phyloP scores from a whole-genome alignment of 2,113 vertebrate species.

The Leptodactylus fuscus region DNA sequence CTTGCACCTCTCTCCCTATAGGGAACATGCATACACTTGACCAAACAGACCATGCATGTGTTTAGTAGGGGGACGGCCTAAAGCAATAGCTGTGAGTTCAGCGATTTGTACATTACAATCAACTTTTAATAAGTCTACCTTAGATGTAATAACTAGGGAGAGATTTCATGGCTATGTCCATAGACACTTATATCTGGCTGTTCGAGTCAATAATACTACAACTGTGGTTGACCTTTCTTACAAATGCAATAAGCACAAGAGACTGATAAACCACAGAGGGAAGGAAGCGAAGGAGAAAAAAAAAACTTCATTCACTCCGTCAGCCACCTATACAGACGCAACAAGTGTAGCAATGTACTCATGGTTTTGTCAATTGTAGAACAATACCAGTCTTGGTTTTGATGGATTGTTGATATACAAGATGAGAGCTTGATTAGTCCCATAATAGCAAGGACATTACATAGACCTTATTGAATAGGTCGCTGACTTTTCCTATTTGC shows the following conservation, averaged over 20 bases:
- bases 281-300: slow-evolving; percentile 54
- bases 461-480: slow-evolving; percentile 66
- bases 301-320: slow-evolving; percentile 61
- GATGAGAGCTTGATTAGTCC: slow-evolving; percentile 75
- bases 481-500: slow-evolving; percentile 66
- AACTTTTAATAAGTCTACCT: no score
- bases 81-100: no score
- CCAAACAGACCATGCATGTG: no score
- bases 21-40: no score
- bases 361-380: slow-evolving; percentile 75
- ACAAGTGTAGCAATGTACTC: slow-evolving; percentile 64
- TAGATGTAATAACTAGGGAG: no score
- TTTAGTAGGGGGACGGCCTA: no score
- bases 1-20: no score
- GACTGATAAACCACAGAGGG: slow-evolving; percentile 60
- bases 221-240: slow-evolving; percentile 29
- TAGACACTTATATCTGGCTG: no score
- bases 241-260: slow-evolving; percentile 53
- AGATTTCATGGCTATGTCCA: no score
- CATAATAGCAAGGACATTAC: slow-evolving; percentile 65
- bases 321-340: slow-evolving; percentile 62
- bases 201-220: slow-evolving; percentile 17
- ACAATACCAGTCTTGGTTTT: slow-evolving; percentile 77
- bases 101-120: no score
- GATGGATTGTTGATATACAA: slow-evolving; percentile 84